phyloP scores from a whole-genome alignment of 2,888 invertebrate genomes.

The Polymixis flavicincta region DNA sequence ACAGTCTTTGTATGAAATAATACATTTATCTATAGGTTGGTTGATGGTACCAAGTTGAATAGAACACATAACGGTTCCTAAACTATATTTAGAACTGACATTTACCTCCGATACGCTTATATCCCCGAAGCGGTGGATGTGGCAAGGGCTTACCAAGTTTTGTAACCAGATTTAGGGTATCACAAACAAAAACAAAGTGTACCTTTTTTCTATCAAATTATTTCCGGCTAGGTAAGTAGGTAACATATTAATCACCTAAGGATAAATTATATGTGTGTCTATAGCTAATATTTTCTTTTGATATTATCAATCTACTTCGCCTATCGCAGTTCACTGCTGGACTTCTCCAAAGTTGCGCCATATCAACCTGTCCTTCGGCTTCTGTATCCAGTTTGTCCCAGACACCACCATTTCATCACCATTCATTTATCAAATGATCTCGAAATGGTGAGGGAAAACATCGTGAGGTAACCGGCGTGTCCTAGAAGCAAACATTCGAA shows the following conservation, averaged over 20 bases:
- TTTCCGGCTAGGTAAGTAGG: neutral
- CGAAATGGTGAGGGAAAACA: no score
- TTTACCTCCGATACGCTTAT: slow-evolving; percentile 8
- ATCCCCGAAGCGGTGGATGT: neutral
- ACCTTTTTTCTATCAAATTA: neutral
- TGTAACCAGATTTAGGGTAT: slow-evolving; percentile 14
- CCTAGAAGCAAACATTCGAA: no score
- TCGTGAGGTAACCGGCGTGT: no score
- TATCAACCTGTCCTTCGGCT: no score
- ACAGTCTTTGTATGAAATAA: no score
- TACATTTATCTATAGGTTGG: neutral
- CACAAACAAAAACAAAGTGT: slow-evolving; percentile 7
- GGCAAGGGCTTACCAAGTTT: slow-evolving; percentile 1
- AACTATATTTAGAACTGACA: slow-evolving; percentile 12
- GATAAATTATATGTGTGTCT: neutral
- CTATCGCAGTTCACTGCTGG: no score
- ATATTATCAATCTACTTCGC: no score
- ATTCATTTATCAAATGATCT: no score
- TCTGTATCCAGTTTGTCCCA: no score
- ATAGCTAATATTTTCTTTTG: neutral
- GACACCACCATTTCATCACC: no score
- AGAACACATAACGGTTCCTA: neutral
- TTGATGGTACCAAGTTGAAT: neutral
- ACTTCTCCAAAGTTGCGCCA: no score
- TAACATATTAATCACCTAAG: neutral